phyloP scores from a whole-genome alignment of 2,797 vertebrate species.

The Typhlichthys subterraneus region DNA sequence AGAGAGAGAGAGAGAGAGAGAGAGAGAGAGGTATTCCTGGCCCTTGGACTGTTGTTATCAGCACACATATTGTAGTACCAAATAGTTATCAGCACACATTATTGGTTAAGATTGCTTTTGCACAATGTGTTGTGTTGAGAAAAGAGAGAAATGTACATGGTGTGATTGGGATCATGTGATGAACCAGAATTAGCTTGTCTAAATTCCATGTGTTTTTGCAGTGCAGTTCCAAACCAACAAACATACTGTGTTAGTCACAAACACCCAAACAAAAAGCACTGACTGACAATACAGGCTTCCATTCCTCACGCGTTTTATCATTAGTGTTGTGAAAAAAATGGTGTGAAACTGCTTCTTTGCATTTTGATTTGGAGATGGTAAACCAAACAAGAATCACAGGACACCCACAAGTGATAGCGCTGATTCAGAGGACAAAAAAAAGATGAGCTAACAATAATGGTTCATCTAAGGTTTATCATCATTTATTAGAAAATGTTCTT shows the following conservation, averaged over 20 bases:
- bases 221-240: conserved; percentile 12
- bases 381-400: conserved; percentile 19
- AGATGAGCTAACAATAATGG: conserved; percentile 73
- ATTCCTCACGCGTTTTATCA: conserved; percentile 19
- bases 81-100: conserved; percentile 13
- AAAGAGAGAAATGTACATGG: conserved; percentile 7
- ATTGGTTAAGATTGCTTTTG: conserved; percentile 21
- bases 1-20: conserved; percentile 32
- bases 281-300: conserved; percentile 16
- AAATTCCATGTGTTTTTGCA: conserved; percentile 3
- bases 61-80: conserved; percentile 26
- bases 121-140: conserved; percentile 9
- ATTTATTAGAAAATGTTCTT: conserved; percentile 81
- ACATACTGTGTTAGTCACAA: not conserved
- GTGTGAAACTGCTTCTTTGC: conserved; percentile 4
- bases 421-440: conserved; percentile 62
- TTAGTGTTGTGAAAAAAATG: conserved; percentile 29
- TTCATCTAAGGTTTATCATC: conserved; percentile 78
- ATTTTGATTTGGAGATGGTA: not conserved
- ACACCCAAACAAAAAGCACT: conserved; percentile 12
- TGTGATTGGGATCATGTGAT: conserved; percentile 10
- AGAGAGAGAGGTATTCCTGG: conserved; percentile 29
- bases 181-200: not conserved
- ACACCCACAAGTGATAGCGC: conserved; percentile 21
- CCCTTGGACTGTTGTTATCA: conserved; percentile 41